A percentile compares a stretch with the other conserved stretches of the same genome.
Conservation (phyloP, 1,140 invertebrate genomes). For the Leptestheria dahalacensis region DNA sequence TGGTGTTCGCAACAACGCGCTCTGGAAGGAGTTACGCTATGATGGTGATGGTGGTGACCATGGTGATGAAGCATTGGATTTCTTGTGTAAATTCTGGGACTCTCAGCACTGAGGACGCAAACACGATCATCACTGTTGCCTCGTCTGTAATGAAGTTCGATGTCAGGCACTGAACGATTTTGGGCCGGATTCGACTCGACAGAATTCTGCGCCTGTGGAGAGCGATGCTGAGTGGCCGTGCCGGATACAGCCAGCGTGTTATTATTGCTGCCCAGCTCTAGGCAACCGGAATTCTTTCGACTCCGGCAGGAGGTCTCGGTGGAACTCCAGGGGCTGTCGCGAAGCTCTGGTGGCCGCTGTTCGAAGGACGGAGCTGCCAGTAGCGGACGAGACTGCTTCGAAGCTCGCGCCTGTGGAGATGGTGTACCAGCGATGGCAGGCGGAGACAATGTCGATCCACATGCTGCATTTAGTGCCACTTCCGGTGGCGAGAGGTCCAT, state of each 20-base stretch:
- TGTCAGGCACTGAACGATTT: conserved; percentile 62
- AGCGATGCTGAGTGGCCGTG: background rate
- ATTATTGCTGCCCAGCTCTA: conserved; percentile 4
- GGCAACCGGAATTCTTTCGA: conserved; percentile 13
- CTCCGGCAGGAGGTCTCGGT: conserved; percentile 13
- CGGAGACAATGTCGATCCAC: background rate
- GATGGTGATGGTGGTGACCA: conserved; percentile 13
- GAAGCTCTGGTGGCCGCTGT: conserved; percentile 8
- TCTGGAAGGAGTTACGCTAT: conserved; percentile 16
- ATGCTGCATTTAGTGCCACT: background rate
- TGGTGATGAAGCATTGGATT: background rate
- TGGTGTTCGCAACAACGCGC: conserved; percentile 18
- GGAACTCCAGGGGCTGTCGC: conserved; percentile 12
- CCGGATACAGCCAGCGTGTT: conserved; percentile 11
- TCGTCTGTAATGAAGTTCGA: conserved; percentile 61
- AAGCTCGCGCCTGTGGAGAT: background rate
- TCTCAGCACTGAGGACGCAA: conserved; percentile 5
- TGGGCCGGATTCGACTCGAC: conserved; percentile 8
- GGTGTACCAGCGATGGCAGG: background rate
- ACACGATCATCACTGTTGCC: conserved; percentile 19
- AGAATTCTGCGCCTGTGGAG: conserved; percentile 7
- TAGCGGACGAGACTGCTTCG: conserved; percentile 5
- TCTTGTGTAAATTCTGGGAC: background rate
- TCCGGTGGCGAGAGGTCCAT: conserved; percentile 2
- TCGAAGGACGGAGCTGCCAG: conserved; percentile 12